phyloP scores from a whole-genome alignment of 2,888 invertebrate species.

The Drosophila tanythrix region DNA sequence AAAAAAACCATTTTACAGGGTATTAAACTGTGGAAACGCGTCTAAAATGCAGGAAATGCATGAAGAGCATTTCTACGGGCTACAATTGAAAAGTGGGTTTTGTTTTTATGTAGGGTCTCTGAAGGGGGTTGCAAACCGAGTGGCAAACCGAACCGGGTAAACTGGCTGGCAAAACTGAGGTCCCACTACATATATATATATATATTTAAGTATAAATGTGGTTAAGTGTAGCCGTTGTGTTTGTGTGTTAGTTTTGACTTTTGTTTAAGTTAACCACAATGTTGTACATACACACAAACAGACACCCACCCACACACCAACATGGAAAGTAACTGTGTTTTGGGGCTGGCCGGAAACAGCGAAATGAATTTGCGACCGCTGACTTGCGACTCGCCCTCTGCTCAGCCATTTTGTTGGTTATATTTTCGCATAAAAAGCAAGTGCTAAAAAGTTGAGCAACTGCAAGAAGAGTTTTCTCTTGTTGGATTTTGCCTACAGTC shows the following conservation, averaged over 20 bases:
- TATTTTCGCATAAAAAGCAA: constrained; percentile 10
- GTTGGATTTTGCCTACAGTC: not conserved
- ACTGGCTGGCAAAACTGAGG: constrained; percentile 8
- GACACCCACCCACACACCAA: no score
- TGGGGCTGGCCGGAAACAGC: constrained; percentile 37
- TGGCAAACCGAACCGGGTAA: not conserved
- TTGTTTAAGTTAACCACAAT: constrained; percentile 45
- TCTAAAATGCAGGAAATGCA: constrained; percentile 69
- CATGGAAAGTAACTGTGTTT: constrained; percentile 31
- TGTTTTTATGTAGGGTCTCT: not conserved
- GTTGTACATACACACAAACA: constrained; percentile 5
- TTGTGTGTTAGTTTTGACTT: constrained; percentile 27
- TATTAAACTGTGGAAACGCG: constrained; percentile 44
- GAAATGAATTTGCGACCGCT: constrained; percentile 43
- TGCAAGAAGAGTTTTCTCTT: not conserved
- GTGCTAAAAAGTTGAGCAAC: not conserved
- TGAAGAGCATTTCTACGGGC: constrained; percentile 42
- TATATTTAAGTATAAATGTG: constrained; percentile 25
- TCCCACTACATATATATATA: not conserved
- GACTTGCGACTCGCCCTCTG: constrained; percentile 22
- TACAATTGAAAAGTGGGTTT: constrained; percentile 21
- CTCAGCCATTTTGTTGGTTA: constrained; percentile 37
- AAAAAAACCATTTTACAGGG: not conserved
- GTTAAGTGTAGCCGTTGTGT: constrained; percentile 20
- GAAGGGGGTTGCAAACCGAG: constrained; percentile 6